phyloP scores from a whole-genome alignment of 2,113 vertebrate genomes.

The Xiphophorus maculatus region DNA sequence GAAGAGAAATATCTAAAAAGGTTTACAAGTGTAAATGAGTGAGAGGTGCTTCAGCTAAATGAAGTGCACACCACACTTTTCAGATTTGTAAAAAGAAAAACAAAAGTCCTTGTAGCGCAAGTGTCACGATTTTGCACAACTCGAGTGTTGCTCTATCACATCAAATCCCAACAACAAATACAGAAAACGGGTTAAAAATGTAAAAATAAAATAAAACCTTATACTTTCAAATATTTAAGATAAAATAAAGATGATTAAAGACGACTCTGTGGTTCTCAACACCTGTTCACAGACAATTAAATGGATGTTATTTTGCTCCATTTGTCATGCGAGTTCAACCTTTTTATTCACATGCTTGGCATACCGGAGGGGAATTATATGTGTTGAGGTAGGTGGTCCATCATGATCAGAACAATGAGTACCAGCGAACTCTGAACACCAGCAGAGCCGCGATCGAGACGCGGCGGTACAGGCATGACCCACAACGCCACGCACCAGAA shows the following conservation, averaged over 20 bases:
- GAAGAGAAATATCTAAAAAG: not conserved
- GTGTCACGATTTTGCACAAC: not conserved
- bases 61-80: not conserved
- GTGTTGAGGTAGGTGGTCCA: conserved; percentile 69
- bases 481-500: conserved; percentile 22
- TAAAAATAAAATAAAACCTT: not conserved
- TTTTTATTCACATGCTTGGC: conserved; percentile 64
- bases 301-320: conserved; percentile 9
- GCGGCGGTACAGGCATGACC: conserved; percentile 16
- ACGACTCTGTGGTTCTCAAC: not conserved
- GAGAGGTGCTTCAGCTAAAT: not conserved
- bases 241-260: not conserved
- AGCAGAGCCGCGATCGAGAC: conserved; percentile 7
- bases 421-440: conserved; percentile 45
- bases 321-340: conserved; percentile 33
- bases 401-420: conserved; percentile 69
- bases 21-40: not conserved
- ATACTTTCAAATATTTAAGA: not conserved
- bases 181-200: not conserved
- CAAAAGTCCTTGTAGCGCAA: not conserved
- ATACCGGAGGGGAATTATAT: conserved; percentile 67
- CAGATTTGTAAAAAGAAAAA: not conserved
- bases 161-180: not conserved
- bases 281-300: conserved; percentile 14
- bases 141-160: not conserved